Percentiles rank a stretch among this genome's conserved stretches.
Evolutionary conservation across 30 jellyfish, hydroid and myxozoan genomes (phyloP).

Genomic region (Hydractinia echinata): DNA sequence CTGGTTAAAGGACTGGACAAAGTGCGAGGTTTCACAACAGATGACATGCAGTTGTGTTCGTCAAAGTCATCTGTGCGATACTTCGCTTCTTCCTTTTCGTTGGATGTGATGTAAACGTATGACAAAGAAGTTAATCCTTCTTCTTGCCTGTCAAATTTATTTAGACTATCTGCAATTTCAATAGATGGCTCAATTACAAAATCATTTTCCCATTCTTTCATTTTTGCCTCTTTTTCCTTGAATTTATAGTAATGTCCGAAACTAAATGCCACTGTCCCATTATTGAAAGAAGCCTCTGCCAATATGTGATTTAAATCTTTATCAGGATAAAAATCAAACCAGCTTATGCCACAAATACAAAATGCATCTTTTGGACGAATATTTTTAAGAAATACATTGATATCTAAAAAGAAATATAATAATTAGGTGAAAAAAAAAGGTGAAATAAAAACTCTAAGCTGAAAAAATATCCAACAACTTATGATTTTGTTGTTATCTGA

Average conservation of each 20-base stretch:
- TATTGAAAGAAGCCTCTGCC: slow-evolving; percentile 71
- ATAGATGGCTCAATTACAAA: slow-evolving; percentile 22
- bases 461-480: background rate
- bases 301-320: slow-evolving; percentile 71
- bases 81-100: slow-evolving; percentile 31
- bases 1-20: background rate
- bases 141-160: background rate
- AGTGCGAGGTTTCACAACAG: background rate
- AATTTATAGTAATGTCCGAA: slow-evolving; percentile 74
- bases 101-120: slow-evolving; percentile 13
- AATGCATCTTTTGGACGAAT: slow-evolving; percentile 59
- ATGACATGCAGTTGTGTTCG: slow-evolving; percentile 10
- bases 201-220: slow-evolving; percentile 28
- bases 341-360: slow-evolving; percentile 72
- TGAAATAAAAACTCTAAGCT: background rate
- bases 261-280: slow-evolving; percentile 83
- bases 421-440: background rate
- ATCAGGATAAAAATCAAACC: slow-evolving; percentile 90
- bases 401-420: slow-evolving; percentile 37
- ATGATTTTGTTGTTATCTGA: background rate
- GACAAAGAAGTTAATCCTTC: background rate
- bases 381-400: slow-evolving; percentile 45
- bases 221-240: slow-evolving; percentile 26
- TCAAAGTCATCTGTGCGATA: background rate
- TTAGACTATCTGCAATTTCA: background rate